Percentiles rank a stretch among this genome's conserved stretches.
Evolutionary conservation across 1,140 invertebrate genomes (phyloP).

Genomic region (Drosophila ironensis): DNA sequence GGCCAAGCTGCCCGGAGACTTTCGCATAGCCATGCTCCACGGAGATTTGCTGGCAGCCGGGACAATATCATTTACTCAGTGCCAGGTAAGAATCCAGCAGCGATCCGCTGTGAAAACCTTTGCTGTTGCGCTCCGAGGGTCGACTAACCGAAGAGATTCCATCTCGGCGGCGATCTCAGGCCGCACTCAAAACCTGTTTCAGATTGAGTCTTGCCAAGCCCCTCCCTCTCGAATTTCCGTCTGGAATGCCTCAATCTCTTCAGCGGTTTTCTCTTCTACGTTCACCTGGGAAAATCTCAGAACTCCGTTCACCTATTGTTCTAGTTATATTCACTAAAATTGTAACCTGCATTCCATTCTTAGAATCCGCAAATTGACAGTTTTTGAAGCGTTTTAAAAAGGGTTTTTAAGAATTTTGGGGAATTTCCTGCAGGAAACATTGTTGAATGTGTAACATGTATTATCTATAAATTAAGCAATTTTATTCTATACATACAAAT

Average conservation of each 20-base stretch:
- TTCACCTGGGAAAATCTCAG: slow-evolving; percentile 6
- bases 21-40: slow-evolving; percentile 51
- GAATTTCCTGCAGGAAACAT: no score
- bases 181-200: slow-evolving; percentile 38
- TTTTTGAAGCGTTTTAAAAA: no score
- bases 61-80: not conserved
- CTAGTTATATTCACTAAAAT: not conserved
- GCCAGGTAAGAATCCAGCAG: not conserved
- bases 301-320: not conserved
- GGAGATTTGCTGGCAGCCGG: not conserved
- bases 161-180: not conserved
- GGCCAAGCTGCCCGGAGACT: slow-evolving; percentile 56
- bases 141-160: slow-evolving; percentile 12
- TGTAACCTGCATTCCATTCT: no score
- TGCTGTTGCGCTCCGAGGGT: slow-evolving; percentile 9
- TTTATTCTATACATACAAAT: no score
- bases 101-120: not conserved
- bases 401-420: no score
- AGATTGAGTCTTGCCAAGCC: slow-evolving; percentile 5
- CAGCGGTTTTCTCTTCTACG: not conserved
- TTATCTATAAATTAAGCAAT: no score
- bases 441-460: no score
- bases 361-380: no score
- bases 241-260: slow-evolving; percentile 20
- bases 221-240: slow-evolving; percentile 26